Percentiles rank a stretch among this genome's conserved stretches.
phyloP scores from a whole-genome alignment of 2,797 vertebrate genomes.

The Orientallactaga sibirica region DNA sequence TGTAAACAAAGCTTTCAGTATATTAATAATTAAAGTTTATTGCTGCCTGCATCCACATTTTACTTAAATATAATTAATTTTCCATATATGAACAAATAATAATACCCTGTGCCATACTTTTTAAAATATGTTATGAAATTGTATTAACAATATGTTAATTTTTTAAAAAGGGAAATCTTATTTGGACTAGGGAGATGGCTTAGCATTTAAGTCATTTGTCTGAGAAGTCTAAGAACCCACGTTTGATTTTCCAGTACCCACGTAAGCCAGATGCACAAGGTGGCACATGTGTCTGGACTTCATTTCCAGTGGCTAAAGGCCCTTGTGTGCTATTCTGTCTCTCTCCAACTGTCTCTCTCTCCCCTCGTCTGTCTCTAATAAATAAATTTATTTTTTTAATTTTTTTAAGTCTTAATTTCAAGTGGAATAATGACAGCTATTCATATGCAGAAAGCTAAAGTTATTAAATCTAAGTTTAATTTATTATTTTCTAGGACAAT shows the following conservation, averaged over 20 bases:
- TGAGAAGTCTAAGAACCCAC: too few species aligned
- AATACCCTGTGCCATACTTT: conserved; percentile 1
- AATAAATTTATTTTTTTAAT: too few species aligned
- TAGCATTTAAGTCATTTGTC: too few species aligned
- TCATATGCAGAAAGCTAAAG: conserved; percentile 42
- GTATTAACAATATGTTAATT: conserved; percentile 54
- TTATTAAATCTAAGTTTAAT: neutral
- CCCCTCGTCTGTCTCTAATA: too few species aligned
- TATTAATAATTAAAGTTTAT: conserved; percentile 30
- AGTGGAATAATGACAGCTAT: conserved; percentile 35
- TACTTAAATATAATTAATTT: conserved; percentile 45
- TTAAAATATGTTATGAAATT: conserved; percentile 51
- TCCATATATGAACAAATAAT: neutral
- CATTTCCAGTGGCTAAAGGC: too few species aligned
- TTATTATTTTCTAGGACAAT: conserved; percentile 15
- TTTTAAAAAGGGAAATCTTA: neutral
- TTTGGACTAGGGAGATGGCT: too few species aligned
- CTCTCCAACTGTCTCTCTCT: too few species aligned
- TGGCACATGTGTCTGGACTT: too few species aligned
- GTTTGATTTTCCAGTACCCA: too few species aligned
- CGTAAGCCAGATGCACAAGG: too few species aligned
- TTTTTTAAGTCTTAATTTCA: neutral
- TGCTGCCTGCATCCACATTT: neutral
- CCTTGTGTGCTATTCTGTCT: too few species aligned
- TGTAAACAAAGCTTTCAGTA: neutral